phyloP scores from a whole-genome alignment of 1,140 invertebrate genomes.

The Ips nitidus region DNA sequence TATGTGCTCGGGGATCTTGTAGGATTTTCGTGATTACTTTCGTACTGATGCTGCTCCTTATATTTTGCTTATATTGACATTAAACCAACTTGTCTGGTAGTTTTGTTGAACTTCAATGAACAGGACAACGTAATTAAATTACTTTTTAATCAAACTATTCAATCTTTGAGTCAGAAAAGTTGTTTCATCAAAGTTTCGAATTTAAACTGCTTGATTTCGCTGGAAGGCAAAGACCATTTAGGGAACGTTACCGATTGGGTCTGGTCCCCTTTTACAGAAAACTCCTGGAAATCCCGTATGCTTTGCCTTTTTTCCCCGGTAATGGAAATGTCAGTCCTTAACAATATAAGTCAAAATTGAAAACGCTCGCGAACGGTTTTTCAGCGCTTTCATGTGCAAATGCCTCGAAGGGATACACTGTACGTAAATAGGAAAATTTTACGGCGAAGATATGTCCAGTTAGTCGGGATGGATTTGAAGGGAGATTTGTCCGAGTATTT shows the following conservation, averaged over 20 bases:
- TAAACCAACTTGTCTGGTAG: too few species aligned
- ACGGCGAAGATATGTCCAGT: too few species aligned
- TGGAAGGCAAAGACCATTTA: conserved; percentile 17
- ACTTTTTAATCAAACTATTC: neutral
- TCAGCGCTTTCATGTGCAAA: conserved; percentile 30
- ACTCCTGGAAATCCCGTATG: conserved; percentile 14
- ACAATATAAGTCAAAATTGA: conserved; percentile 33
- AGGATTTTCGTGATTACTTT: too few species aligned
- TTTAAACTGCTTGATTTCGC: conserved; percentile 4
- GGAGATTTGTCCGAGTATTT: too few species aligned
- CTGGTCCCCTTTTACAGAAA: conserved; percentile 4
- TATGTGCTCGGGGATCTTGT: too few species aligned
- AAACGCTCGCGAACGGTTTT: conserved; percentile 23
- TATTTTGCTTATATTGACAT: too few species aligned
- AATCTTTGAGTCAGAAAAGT: neutral
- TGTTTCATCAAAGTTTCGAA: conserved; percentile 4
- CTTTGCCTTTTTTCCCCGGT: conserved; percentile 18
- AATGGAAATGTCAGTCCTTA: conserved; percentile 32
- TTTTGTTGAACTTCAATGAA: too few species aligned
- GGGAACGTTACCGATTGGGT: conserved; percentile 9
- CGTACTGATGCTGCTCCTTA: too few species aligned
- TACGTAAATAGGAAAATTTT: conserved; percentile 32
- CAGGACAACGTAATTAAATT: too few species aligned
- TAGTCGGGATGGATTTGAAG: too few species aligned
- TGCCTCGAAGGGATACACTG: conserved; percentile 21